Conservation (phyloP, 2,113 vertebrate genomes). For the Choloepus hoffmanni region DNA sequence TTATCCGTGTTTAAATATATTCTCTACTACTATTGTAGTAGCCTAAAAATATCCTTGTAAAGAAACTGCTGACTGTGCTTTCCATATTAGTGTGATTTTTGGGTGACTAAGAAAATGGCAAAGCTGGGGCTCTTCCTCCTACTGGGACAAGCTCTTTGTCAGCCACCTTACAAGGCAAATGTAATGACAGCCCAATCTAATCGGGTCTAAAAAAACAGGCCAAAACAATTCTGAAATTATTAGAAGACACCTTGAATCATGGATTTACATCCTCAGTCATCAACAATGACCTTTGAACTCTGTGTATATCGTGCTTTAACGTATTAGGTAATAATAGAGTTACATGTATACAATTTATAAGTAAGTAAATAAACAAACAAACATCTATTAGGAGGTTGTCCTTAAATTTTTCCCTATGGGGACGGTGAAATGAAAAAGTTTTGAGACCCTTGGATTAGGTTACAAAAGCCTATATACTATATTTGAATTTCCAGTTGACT, state of each 20-base stretch:
- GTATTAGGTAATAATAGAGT: not conserved
- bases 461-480: not conserved
- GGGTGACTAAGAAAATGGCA: not conserved
- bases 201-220: not conserved
- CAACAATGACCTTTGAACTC: not conserved
- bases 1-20: not conserved
- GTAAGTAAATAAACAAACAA: not conserved
- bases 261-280: not conserved
- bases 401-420: not conserved
- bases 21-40: not conserved
- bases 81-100: not conserved
- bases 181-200: not conserved
- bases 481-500: constrained; percentile 12
- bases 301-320: constrained; percentile 11
- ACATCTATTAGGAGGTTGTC: not conserved
- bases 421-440: not conserved
- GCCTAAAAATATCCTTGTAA: not conserved
- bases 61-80: not conserved
- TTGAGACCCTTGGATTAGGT: not conserved
- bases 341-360: not conserved
- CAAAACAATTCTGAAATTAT: not conserved
- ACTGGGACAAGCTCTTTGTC: not conserved
- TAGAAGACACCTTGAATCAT: not conserved
- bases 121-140: not conserved
- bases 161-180: not conserved